Conservation (phyloP, 2,113 vertebrate species). For the Bos taurus region ARS-UCD2.0 NC_037332.1:115592001-115592500, state of each 20-base stretch:
- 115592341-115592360: constrained; percentile 87
- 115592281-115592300: constrained; percentile 98
- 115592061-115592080: background rate
- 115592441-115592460: background rate
- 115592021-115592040: background rate
- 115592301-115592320: constrained; percentile 95
- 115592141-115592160: background rate
- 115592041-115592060: background rate
- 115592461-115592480: background rate
- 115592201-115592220: background rate
- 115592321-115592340: constrained; percentile 99
- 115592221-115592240: background rate
- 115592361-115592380: background rate
- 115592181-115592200: background rate
- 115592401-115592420: background rate
- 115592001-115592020: background rate
- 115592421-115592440: background rate
- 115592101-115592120: background rate
- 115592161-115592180: background rate
- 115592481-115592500: background rate
- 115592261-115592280: constrained; percentile 65
- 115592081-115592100: background rate
- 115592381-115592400: background rate
- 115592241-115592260: background rate
- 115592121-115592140: background rate